phyloP scores from a whole-genome alignment of 2,888 invertebrate species.

The Beris morrisii region DNA sequence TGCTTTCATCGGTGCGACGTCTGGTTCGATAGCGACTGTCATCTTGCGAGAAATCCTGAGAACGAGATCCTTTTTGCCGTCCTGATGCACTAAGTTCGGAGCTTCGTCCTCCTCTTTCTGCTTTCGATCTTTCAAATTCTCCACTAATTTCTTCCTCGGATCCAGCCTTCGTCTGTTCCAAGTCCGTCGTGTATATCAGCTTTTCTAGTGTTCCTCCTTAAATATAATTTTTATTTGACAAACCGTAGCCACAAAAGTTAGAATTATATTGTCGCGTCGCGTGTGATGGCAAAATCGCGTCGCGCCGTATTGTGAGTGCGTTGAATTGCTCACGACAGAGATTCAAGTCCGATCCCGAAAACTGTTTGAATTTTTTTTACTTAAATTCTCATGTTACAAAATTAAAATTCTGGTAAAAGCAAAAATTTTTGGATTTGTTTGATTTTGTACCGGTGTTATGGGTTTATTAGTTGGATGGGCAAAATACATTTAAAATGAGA shows the following conservation, averaged over 20 bases:
- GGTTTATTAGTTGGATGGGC: too few relatives aligned
- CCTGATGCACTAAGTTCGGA: neutral
- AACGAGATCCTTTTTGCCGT: neutral
- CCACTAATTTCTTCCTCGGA: neutral
- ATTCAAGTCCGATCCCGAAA: too few relatives aligned
- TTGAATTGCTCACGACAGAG: too few relatives aligned
- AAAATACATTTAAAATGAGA: too few relatives aligned
- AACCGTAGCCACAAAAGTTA: too few relatives aligned
- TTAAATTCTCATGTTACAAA: neutral
- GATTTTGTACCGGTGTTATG: too few relatives aligned
- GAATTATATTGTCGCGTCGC: too few relatives aligned
- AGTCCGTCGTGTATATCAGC: neutral
- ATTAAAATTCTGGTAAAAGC: neutral
- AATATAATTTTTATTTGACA: neutral
- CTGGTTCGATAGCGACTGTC: neutral
- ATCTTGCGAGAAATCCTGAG: neutral
- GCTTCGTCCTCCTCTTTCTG: neutral
- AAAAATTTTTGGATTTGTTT: too few relatives aligned
- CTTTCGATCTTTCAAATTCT: neutral
- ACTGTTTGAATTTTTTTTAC: too few relatives aligned
- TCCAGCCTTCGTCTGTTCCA: too few relatives aligned
- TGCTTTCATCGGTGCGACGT: neutral
- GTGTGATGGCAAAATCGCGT: too few relatives aligned
- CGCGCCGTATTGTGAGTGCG: too few relatives aligned
- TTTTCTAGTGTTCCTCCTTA: constrained; percentile 3